These are phyloP conservation scores for Corythornis vintsioides DNA, from an alignment of 2,113 vertebrate genomes.

Conservation along the genomic window DNA sequence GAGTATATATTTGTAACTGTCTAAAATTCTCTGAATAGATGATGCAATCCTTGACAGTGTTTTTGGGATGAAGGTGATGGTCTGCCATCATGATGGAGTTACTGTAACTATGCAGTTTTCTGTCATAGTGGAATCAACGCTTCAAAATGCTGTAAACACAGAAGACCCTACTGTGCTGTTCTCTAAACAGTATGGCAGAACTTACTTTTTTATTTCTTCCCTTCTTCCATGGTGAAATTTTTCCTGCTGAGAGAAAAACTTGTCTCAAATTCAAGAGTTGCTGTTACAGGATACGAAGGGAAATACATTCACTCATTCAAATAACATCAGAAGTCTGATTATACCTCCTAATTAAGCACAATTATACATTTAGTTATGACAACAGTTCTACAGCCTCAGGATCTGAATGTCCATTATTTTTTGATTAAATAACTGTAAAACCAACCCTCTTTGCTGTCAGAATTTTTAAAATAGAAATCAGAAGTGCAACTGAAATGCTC, in stretches of 20 bases:
- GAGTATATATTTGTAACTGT: neutral
- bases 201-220: neutral
- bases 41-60: neutral
- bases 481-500: neutral
- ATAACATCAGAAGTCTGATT: conserved; percentile 4
- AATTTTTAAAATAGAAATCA: neutral
- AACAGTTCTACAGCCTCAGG: neutral
- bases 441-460: neutral
- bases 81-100: neutral
- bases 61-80: neutral
- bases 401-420: conserved; percentile 4
- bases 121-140: neutral
- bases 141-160: neutral
- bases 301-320: neutral
- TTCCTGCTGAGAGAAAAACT: neutral
- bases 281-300: neutral
- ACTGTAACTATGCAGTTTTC: neutral
- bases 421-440: conserved; percentile 25
- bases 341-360: conserved; percentile 1
- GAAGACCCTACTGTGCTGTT: neutral
- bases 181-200: neutral
- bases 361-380: neutral
- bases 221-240: neutral
- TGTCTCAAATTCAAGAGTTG: neutral
- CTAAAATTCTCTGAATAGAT: neutral